These are phyloP conservation scores for Pygocentrus nattereri DNA, from an alignment of 2,797 vertebrate genomes.

Conservation along the genomic window DNA sequence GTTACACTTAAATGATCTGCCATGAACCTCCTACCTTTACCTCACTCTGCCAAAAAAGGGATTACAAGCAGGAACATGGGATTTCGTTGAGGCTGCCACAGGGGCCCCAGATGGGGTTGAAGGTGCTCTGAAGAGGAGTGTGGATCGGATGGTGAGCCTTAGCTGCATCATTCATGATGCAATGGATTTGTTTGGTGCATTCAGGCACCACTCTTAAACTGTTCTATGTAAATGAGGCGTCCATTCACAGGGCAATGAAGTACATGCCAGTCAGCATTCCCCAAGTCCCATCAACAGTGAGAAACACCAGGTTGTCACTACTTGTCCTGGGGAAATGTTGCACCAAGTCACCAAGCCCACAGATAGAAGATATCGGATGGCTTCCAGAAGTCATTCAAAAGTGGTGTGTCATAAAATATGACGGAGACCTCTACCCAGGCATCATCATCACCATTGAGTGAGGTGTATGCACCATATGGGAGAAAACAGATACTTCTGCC, in stretches of 20 bases:
- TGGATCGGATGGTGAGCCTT: background rate
- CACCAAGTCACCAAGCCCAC: constrained; percentile 20
- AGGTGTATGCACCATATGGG: constrained; percentile 30
- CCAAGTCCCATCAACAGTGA: constrained; percentile 18
- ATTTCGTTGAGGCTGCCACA: constrained; percentile 64
- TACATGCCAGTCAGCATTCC: constrained; percentile 3
- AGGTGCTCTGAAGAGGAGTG: constrained; percentile 20
- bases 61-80: background rate
- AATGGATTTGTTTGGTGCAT: no score
- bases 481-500: constrained; percentile 33
- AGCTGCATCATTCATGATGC: background rate
- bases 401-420: constrained; percentile 25
- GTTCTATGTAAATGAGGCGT: background rate
- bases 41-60: no score
- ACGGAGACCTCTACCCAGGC: constrained; percentile 25
- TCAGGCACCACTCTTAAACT: background rate
- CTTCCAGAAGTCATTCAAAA: constrained; percentile 8
- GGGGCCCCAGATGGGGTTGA: constrained; percentile 12
- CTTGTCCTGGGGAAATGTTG: constrained; percentile 7
- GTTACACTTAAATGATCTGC: no score
- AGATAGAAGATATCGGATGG: background rate
- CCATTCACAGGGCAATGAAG: constrained; percentile 27
- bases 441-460: constrained; percentile 8
- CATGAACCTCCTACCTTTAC: no score
- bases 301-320: constrained; percentile 8